Evolutionary conservation across 2,888 invertebrate species (phyloP).

Genomic region (Lepeophtheirus nordmannii): DNA sequence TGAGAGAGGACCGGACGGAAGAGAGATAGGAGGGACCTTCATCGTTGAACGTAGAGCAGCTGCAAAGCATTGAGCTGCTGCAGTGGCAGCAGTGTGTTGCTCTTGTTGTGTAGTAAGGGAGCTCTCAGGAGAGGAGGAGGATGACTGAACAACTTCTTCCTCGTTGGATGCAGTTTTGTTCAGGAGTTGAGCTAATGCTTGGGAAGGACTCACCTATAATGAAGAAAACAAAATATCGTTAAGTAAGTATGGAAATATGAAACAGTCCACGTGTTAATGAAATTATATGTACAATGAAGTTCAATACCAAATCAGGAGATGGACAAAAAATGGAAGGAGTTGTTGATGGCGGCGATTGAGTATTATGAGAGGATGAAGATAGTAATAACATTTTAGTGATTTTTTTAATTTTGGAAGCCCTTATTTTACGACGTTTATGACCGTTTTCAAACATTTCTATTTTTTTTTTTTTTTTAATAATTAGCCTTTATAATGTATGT

Average conservation of each 20-base stretch:
- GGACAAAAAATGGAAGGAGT: no score
- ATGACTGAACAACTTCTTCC: neutral
- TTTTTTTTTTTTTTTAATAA: no score
- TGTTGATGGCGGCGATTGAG: no score
- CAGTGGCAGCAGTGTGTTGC: conserved; percentile 7
- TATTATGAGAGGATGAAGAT: no score
- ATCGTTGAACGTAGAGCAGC: conserved; percentile 25
- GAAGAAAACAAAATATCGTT: neutral
- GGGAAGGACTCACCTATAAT: conserved; percentile 2
- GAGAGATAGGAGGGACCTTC: conserved; percentile 31
- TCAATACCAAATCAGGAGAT: no score
- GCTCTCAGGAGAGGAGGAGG: neutral
- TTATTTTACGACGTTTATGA: no score
- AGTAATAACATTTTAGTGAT: no score
- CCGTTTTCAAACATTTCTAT: no score
- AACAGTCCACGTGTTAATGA: no score
- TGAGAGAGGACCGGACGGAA: conserved; percentile 40
- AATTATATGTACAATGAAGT: no score
- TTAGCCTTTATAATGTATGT: no score
- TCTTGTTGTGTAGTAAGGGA: neutral
- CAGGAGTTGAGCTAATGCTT: neutral
- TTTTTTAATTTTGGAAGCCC: no score
- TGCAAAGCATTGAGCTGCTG: neutral
- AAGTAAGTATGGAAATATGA: neutral
- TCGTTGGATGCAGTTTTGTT: neutral